Evolutionary conservation across 1,140 invertebrate genomes (phyloP), one percentile per base, ranked within the genome.

Genomic region (Homalodisca vitripennis): DNA sequence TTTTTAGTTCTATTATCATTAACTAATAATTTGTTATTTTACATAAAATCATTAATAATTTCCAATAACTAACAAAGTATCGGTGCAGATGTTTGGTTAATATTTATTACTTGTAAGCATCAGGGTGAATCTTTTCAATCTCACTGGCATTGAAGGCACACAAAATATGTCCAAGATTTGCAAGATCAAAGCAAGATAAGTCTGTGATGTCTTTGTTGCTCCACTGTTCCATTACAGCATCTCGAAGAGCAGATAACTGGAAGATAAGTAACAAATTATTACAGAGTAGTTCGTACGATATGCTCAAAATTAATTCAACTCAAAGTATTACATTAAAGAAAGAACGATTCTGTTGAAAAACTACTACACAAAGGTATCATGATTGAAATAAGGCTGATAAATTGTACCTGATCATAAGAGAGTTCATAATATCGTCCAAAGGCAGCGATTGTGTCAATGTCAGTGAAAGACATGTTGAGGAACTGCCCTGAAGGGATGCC

Each of bases 141-240:
- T 81, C 79, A 41, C 77, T 79, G 22, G 72, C 73, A 29, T 83
- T 82, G 62, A 82, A 83, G 6, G 76, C 79, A 70, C 83, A 84
- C 2, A 84, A 65, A 41, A 84, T 81, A 71, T 84, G 80, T 68
- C 77, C 73, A 10, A 84, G 70, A 1, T 81, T 80, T 34, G 55
- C 75, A 46, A 84, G 72, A 75, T 84, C 83, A 41, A 80, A 83
- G 31, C 73, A 78, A 0, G 81, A 82, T 47, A 82, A 83, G 66
- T 84, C 80, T 72, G 82, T 79, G 2, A 80, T 79, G 2, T 77
- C 73, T 75, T 84, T 84, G n/a, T 67, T 73, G n/a, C 78, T 79
- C 77, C 81, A 84, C 66, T 83, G 79, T 69, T 80, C 75, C 2
- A 78, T 75, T 0, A 84, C 78, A 1, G 79, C 73, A 30, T 79